Base-by-base conservation (phyloP, 2,113 vertebrate species). In the Lamprologus speciosus region DNA sequence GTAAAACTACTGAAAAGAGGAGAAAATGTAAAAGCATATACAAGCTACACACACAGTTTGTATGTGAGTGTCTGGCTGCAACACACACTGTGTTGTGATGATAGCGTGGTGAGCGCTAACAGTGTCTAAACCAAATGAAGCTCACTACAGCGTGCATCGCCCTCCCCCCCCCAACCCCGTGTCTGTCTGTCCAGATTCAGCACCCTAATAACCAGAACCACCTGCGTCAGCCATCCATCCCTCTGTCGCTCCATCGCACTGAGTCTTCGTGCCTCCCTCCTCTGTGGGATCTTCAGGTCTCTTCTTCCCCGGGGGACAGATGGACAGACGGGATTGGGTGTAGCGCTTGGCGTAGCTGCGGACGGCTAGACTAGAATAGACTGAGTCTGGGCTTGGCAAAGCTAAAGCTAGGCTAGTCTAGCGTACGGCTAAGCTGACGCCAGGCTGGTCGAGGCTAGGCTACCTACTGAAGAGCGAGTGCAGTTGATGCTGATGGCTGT, bases 381-480 rank as follows among this genome's bases (percentile, higher is more conserved):
- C 92, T 23, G 81, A 90, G 91, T 87, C 91, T 90, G 86, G 83
- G 86, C 82, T 89, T 75, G 85, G 85, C 87, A 78, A 91, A 91
- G 94, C 93, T 92, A 60, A 90, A 90, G 73, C 91, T 91, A 86
- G 91, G 80, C 93, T 93, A 94, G 91, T 87, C 94, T 86, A 91
- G 92, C 80, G 63, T 82, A 23, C 13, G 88, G 81, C 86, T 87
- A 85, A 85, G 93, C 86, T 85, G 54, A 82, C 73, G 26, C 47
- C 42, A 17, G 68, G 85, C 60, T 21, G 70, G 80, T 75, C 42
- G 5, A 47, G 63, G 75, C 78, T 87, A 87, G 92, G 90, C 93
- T 94, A 99, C 98, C 98, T 98, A 94, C 96, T 98, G 96, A 98
- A 99, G 95, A 99, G 98, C 14, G 98, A 98, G 88, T 98, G 97